Evolutionary conservation across 2,113 vertebrate species (phyloP).

Genomic region (Narcine bancroftii): DNA sequence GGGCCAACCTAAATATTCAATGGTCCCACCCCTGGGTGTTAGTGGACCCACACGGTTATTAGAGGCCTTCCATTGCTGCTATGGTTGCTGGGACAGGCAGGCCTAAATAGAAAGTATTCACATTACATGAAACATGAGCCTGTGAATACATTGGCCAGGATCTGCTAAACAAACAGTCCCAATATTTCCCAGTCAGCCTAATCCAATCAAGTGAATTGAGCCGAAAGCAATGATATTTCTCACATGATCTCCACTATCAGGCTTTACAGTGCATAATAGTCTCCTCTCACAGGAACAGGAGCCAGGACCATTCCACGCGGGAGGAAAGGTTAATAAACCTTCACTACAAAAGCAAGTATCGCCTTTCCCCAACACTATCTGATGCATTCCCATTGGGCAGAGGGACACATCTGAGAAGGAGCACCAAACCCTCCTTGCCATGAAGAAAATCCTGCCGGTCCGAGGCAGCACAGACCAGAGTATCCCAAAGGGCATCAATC

Average conservation of each 20-base stretch:
- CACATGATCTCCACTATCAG: neutral
- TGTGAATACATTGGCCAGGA: neutral
- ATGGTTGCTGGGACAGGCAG: slow-evolving; percentile 13
- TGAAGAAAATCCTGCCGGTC: neutral
- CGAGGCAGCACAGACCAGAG: neutral
- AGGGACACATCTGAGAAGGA: neutral
- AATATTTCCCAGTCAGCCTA: neutral
- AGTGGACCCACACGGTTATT: neutral
- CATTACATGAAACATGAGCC: neutral
- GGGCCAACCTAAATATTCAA: too few relatives aligned
- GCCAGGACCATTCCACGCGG: neutral
- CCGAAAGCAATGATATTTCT: neutral
- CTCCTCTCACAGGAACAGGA: neutral
- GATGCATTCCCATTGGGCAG: neutral
- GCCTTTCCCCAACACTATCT: too few relatives aligned
- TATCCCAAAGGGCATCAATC: neutral
- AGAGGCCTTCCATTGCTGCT: neutral
- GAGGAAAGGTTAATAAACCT: neutral
- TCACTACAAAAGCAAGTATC: neutral
- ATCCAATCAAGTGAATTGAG: neutral
- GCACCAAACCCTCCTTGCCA: neutral
- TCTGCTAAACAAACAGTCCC: neutral
- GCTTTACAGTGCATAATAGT: neutral
- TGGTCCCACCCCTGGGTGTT: neutral
- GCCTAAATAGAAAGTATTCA: neutral